Evolutionary conservation across 2,797 vertebrate species (phyloP).

Genomic region (Halcyon leucocephala): DNA sequence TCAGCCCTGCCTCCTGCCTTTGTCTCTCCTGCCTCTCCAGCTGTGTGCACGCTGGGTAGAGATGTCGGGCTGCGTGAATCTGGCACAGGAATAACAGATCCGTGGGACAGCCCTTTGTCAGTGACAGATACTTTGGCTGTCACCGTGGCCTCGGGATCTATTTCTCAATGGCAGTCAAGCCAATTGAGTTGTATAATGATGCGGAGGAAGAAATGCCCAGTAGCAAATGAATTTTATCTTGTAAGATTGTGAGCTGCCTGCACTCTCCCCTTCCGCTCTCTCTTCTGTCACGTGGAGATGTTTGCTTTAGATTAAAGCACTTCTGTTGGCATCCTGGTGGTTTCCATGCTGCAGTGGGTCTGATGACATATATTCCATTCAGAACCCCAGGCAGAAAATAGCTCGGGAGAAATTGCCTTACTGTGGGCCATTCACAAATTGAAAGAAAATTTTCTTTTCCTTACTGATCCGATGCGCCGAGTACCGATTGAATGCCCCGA

Average conservation of each 20-base stretch:
- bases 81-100: not conserved
- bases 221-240: not conserved
- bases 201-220: not conserved
- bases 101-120: not conserved
- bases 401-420: not conserved
- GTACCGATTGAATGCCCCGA: not conserved
- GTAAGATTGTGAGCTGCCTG: not conserved
- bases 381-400: not conserved
- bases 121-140: not conserved
- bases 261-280: not conserved
- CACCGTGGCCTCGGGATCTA: not conserved
- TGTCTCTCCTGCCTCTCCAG: not conserved
- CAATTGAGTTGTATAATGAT: not conserved
- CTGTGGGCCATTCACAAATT: not conserved
- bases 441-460: not conserved
- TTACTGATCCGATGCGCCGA: not conserved
- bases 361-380: not conserved
- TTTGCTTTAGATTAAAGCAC: conserved; percentile 60
- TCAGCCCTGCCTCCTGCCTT: not conserved
- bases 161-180: not conserved
- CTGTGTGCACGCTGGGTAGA: not conserved
- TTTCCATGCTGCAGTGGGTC: conserved; percentile 22
- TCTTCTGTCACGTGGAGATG: conserved; percentile 20
- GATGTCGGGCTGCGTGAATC: not conserved
- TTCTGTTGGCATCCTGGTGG: not conserved